Evolutionary conservation across 2,113 vertebrate genomes (phyloP).

Genomic region (Siniperca chuatsi): DNA sequence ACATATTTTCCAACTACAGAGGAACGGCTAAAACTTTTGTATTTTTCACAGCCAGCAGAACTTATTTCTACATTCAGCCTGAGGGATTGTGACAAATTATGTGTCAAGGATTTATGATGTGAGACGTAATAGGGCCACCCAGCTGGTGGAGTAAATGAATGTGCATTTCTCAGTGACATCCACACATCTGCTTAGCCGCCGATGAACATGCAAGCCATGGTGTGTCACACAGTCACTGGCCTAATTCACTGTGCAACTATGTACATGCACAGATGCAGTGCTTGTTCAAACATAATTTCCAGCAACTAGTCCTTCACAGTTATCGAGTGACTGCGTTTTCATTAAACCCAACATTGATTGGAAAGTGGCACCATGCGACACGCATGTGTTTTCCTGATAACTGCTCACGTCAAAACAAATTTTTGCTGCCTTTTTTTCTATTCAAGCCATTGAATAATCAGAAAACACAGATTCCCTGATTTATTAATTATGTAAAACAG

Average conservation of each 20-base stretch:
- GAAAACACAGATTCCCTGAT: background rate
- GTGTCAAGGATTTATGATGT: conserved; percentile 81
- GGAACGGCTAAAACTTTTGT: conserved; percentile 52
- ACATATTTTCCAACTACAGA: conserved; percentile 51
- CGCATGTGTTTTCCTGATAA: conserved; percentile 4
- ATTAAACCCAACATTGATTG: conserved; percentile 17
- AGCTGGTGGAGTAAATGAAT: conserved; percentile 80
- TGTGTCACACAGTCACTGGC: conserved; percentile 56
- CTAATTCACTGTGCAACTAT: conserved; percentile 34
- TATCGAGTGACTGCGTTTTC: conserved; percentile 13
- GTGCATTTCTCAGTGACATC: conserved; percentile 77
- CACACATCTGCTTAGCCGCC: conserved; percentile 76
- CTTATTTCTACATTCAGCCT: conserved; percentile 62
- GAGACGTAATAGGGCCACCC: conserved; percentile 82
- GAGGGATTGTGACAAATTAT: conserved; percentile 80
- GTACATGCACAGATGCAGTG: background rate
- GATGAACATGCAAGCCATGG: conserved; percentile 54
- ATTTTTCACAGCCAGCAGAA: conserved; percentile 53
- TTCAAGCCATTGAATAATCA: background rate
- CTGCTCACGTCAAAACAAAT: background rate
- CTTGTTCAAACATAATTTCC: conserved; percentile 28
- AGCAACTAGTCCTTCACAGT: conserved; percentile 19
- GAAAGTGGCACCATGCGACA: conserved; percentile 9
- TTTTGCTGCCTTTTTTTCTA: background rate
- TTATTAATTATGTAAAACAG: conserved; percentile 35